Base-by-base conservation (phyloP, 2,113 vertebrate genomes). In the Motacilla tschutschensis region DNA sequence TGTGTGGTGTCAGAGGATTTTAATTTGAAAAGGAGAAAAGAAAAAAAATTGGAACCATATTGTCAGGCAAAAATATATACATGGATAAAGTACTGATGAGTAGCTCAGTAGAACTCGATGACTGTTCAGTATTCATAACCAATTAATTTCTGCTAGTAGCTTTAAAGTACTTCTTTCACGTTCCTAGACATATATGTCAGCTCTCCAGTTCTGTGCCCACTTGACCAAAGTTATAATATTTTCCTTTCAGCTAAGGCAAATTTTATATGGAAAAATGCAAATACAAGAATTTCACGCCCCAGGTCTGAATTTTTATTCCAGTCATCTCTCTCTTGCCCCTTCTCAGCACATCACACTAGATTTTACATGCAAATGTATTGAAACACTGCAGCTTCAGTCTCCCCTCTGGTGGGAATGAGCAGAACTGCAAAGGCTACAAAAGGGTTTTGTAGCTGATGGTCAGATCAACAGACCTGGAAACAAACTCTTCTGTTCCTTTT, bases 401-500 rank as follows among this genome's bases (percentile, higher is more conserved):
- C 60, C 96, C 96, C 96, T 97, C 97, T 97, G 92, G 84, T 97
- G 97, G 96, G 46, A 89, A 89, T 11, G 33, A n/a, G 28, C 47
- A 91, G 92, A 95, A 96, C 77, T 93, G 92, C 95, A 95, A 59
- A 41, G 19, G 6, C 22, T 43, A 15, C 15, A 14, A 15, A 51
- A 87, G 6, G 3, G 2, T 22, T 70, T 8, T 64, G 10, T 6
- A 46, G 18, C 6, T 24, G 1, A 4, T 6, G 7, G 26, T 33
- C 44, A 29, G 14, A 60, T 36, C n/a, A 40, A 2, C 16, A 31
- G 14, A 17, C n/a, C 26, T 51, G n/a, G 35, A 64, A 71, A 55
- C 1, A 6, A 4, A 15, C 4, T 9, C 21, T 69, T 77, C 28
- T 20, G 6, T 12, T 22, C 12, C 17, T 28, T 60, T 73, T 69